Evolutionary conservation across 2,888 invertebrate genomes (phyloP).

Genomic region (Calameuta filiformis): DNA sequence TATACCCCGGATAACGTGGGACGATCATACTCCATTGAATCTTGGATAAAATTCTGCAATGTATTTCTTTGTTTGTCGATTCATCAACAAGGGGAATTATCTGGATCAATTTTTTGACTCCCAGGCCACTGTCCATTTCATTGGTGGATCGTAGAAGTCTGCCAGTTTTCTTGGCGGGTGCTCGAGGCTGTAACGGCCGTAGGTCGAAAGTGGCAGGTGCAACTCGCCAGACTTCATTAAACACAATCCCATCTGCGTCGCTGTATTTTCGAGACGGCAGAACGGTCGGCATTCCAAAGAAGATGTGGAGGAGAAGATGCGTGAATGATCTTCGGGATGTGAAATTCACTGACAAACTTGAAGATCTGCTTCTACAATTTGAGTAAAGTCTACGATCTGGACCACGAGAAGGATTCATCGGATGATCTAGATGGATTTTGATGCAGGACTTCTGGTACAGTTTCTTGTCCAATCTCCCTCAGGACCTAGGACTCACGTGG

Average conservation of each 20-base stretch:
- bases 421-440: background rate
- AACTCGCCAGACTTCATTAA: conserved; percentile 61
- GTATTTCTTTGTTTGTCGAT: background rate
- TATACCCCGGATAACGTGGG: background rate
- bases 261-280: conserved; percentile 52
- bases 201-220: conserved; percentile 61
- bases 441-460: background rate
- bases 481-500: background rate
- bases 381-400: background rate
- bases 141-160: conserved; percentile 16
- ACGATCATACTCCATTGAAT: background rate
- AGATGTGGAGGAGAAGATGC: background rate
- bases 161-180: conserved; percentile 32
- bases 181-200: conserved; percentile 44
- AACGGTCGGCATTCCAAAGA: conserved; percentile 24
- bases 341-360: background rate
- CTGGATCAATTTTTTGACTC: background rate
- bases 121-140: background rate
- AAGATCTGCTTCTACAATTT: background rate
- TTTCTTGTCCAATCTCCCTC: background rate
- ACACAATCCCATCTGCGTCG: conserved; percentile 62
- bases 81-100: background rate
- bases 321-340: background rate
- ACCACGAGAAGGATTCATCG: background rate
- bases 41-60: background rate